Base-by-base conservation (phyloP, 2,888 invertebrate genomes). In the Dusona sp. region DNA sequence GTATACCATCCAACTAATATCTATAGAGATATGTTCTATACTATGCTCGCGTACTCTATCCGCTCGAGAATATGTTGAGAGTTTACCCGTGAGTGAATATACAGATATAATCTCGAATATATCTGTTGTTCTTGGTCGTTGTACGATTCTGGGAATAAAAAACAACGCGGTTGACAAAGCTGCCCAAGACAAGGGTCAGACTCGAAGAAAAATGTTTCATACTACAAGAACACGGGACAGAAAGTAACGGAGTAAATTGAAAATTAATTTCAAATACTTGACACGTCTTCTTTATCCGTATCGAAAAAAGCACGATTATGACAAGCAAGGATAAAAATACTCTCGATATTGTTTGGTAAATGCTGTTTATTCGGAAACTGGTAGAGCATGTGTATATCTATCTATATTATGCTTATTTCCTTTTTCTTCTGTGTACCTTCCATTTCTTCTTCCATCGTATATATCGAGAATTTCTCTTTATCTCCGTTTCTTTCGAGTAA, bases 331-430 rank as follows among this genome's bases (percentile, higher is more conserved):
- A 79, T 48, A 61, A 48, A 48, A 64, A 82, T 25, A 65, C 36
- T 13, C 45, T 64, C n/a, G 57, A 79, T 70, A 61, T 64, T 16
- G 61, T 75, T 64, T 70, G 51, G 75, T 75, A 73, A 65, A 84
- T 75, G 61, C 51, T 70, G 79, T 61, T 84, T 75, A 75, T 79
- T 84, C 51, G 38, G 70, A 84, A 70, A 79, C 74, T 84, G 64
- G 38, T 22, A 61, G 65, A 45, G 45, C 51, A 2, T 33, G 64
- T 51, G 36, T 48, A 48, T 19, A 61, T 36, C 45, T 45, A 65
- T 77, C 36, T 79, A 22, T 64, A 64, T 61, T 72, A n/a, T n/a
- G n/a, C 22, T 25, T 79, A 54, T 79, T 42, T 79, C 16, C 8
- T 42, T 68, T 79, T 74, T 33, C 48, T 67, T 70, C 70, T 33